Percentiles rank a stretch among this genome's conserved stretches.
Evolutionary conservation across 2,797 vertebrate genomes (phyloP).

Genomic region (Macroramphosus scolopax): DNA sequence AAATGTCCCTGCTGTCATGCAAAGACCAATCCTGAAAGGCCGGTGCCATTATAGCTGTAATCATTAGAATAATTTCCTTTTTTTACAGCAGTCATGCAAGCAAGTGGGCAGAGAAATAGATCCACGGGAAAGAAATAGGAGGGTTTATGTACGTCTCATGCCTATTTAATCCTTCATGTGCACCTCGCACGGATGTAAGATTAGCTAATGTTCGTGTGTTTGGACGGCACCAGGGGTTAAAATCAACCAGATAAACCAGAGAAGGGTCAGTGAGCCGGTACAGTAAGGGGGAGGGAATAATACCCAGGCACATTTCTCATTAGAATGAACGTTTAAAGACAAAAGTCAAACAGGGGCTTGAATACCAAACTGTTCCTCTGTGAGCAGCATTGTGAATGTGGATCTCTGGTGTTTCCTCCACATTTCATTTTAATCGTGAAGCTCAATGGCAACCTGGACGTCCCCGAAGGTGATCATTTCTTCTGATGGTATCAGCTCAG

Average conservation of each 20-base stretch:
- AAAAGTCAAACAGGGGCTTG: constrained; percentile 45
- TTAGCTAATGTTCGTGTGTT: constrained; percentile 5
- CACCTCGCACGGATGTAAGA: no score
- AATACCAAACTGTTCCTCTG: constrained; percentile 49
- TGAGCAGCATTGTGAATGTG: constrained; percentile 35
- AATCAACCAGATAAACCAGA: constrained; percentile 27
- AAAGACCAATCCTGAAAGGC: constrained; percentile 45
- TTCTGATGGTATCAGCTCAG: constrained; percentile 26
- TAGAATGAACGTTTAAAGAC: constrained; percentile 56
- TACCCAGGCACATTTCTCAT: constrained; percentile 51
- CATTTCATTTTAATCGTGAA: constrained; percentile 37
- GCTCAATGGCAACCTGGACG: constrained; percentile 28
- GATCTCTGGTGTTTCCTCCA: constrained; percentile 3
- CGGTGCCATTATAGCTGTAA: constrained; percentile 26
- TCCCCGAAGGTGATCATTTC: constrained; percentile 40
- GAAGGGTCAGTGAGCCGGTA: constrained; percentile 29
- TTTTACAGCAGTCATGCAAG: not conserved
- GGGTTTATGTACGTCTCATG: not conserved
- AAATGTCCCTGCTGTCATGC: constrained; percentile 42
- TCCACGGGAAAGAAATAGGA: not conserved
- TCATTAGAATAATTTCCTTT: constrained; percentile 37
- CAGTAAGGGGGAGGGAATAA: constrained; percentile 36
- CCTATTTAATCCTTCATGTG: constrained; percentile 7
- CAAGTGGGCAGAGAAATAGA: constrained; percentile 3
- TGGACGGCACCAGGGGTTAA: constrained; percentile 16